Conservation (phyloP, 2,888 invertebrate genomes). For the Mantis religiosa region DNA sequence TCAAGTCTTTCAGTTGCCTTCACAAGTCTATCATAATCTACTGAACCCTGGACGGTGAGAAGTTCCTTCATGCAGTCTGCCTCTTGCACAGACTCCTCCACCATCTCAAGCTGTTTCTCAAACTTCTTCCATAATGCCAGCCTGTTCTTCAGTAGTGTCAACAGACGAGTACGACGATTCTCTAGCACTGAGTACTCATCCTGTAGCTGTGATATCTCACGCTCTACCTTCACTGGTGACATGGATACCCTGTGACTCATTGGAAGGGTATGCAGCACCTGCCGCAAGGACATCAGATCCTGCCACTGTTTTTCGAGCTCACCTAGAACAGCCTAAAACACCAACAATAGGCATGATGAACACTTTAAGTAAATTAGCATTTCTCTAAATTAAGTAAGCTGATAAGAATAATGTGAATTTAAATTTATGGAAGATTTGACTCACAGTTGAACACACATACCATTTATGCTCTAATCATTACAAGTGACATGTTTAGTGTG, state of each 20-base stretch:
- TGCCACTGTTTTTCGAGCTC: conserved; percentile 71
- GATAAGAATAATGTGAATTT: no score
- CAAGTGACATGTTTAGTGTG: no score
- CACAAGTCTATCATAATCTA: conserved; percentile 75
- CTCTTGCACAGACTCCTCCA: conserved; percentile 77
- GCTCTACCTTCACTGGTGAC: conserved; percentile 70
- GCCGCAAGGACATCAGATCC: conserved; percentile 69
- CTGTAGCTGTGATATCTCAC: conserved; percentile 69
- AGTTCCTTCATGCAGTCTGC: conserved; percentile 86
- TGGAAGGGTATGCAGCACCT: conserved; percentile 73
- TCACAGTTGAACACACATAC: no score
- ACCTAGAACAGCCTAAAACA: conserved; percentile 52
- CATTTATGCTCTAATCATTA: no score
- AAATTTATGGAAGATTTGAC: no score
- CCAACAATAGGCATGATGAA: no score
- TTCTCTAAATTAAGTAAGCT: no score
- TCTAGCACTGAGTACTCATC: conserved; percentile 71
- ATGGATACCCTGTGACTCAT: conserved; percentile 66
- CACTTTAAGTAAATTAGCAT: no score
- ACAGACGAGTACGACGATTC: conserved; percentile 63
- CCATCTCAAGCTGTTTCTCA: conserved; percentile 71
- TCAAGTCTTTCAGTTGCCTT: conserved; percentile 82
- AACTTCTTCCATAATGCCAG: conserved; percentile 71
- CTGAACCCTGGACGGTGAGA: conserved; percentile 76
- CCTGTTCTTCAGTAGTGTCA: conserved; percentile 60